These are phyloP conservation scores for Drosophila paulistorum DNA, from an alignment of 1,140 invertebrate genomes.

Conservation along the genomic window DNA sequence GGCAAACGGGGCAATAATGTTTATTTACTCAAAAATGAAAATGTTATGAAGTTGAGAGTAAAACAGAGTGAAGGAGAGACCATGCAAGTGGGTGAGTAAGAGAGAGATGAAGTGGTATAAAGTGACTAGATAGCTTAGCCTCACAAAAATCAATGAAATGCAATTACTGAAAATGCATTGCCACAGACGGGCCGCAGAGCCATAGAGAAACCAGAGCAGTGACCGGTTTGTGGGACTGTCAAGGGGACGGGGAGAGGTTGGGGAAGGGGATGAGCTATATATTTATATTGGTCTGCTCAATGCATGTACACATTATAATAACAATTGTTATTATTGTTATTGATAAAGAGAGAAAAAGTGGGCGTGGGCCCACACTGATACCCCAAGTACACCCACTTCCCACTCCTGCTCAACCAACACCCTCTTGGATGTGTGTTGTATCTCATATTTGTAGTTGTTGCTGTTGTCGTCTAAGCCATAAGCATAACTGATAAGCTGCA, in stretches of 20 bases:
- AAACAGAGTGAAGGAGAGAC: background rate
- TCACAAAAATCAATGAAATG: conserved; percentile 77
- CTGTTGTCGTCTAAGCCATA: conserved; percentile 53
- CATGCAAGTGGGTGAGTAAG: background rate
- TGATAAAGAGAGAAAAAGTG: conserved; percentile 43
- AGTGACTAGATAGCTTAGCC: conserved; percentile 25
- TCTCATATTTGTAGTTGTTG: conserved; percentile 31
- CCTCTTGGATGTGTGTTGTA: background rate
- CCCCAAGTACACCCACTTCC: background rate
- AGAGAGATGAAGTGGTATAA: background rate
- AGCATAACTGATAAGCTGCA: conserved; percentile 81
- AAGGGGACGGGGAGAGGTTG: no score
- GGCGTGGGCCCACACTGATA: conserved; percentile 42
- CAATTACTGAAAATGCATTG: conserved; percentile 74
- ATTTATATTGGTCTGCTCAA: conserved; percentile 20
- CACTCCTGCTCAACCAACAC: no score
- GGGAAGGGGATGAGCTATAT: background rate
- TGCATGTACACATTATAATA: conserved; percentile 61
- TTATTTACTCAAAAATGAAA: conserved; percentile 71
- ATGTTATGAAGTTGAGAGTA: conserved; percentile 33
- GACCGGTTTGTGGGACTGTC: background rate
- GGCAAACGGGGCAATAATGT: conserved; percentile 49
- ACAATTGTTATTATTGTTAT: conserved; percentile 72
- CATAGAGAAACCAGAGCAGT: background rate
- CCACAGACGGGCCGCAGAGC: conserved; percentile 32